Conservation (phyloP, 2,797 vertebrate genomes). For the Petrocephalus schoutedeni region DNA sequence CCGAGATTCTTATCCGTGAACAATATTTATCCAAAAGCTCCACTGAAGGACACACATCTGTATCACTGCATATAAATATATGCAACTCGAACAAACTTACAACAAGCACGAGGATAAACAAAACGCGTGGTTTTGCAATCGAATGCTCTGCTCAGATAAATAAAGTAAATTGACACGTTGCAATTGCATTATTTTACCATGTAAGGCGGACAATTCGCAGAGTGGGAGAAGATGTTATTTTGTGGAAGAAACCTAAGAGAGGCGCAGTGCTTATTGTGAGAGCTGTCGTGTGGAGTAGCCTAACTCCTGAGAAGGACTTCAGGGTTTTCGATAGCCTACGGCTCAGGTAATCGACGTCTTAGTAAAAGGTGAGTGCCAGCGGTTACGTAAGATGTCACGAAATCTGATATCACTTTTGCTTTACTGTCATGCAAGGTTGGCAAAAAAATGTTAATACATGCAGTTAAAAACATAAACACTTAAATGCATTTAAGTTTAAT, state of each 20-base stretch:
- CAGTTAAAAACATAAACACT: neutral
- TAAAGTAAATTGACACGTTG: neutral
- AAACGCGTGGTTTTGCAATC: neutral
- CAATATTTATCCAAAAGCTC: neutral
- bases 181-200: neutral
- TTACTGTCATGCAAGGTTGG: neutral
- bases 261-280: neutral
- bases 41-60: neutral
- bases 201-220: neutral
- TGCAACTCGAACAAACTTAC: neutral
- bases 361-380: slow-evolving; percentile 17
- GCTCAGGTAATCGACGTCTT: neutral
- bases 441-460: neutral
- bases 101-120: neutral
- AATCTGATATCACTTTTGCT: neutral
- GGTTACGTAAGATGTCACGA: neutral
- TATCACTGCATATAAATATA: neutral
- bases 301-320: slow-evolving; percentile 17
- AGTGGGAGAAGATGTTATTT: slow-evolving; percentile 21
- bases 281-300: slow-evolving; percentile 16
- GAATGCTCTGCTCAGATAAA: neutral
- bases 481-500: neutral
- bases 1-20: slow-evolving; percentile 14
- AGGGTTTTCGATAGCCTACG: neutral
- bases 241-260: slow-evolving; percentile 19